Evolutionary conservation across 2,113 vertebrate genomes (phyloP), one percentile per base, ranked within the genome.

Genomic region (Sphaerodactylus townsendi): DNA sequence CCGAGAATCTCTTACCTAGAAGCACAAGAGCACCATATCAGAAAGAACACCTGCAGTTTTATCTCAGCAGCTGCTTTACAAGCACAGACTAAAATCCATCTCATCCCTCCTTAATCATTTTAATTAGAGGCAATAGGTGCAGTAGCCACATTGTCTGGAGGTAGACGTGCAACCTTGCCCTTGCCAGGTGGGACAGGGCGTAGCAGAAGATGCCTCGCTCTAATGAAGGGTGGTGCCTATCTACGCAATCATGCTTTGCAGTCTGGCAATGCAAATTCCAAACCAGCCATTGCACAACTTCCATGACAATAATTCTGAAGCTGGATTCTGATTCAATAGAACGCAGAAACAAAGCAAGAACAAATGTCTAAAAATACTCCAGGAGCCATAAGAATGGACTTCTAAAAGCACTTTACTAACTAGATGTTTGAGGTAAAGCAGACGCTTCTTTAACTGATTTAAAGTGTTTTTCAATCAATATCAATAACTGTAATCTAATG

Each of bases 121-220:
- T 90, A 92, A 90, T 90, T 90, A 91, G 80, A 91, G 86, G 80
- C 82, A 91, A 90, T 90, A 88, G 89, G 86, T 75, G 76, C 84
- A 87, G 87, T 70, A 86, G 70, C 25, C 82, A 88, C 53, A 66
- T 86, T 88, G 76, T 77, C 90, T 90, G 88, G 86, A 84, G 48
- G 81, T 59, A 50, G 91, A 91, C 84, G 76, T 92, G 91, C 91
- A 92, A 91, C 92, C 78, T 90, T 93, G 93, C 83, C 91, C 92
- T 89, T 87, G 87, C 89, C 89, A 87, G 90, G 91, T 78, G 92
- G 92, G 90, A 81, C 88, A 87, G 89, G 94, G 90, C 86, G 72
- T 90, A 83, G 90, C 79, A 87, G 74, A 88, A 81, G 75, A 85
- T 90, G 85, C 0, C 78, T 86, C 73, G 71, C 28, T 87, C 75